Base-by-base conservation (phyloP, 2,113 vertebrate species). In the Spea bombifrons region DNA sequence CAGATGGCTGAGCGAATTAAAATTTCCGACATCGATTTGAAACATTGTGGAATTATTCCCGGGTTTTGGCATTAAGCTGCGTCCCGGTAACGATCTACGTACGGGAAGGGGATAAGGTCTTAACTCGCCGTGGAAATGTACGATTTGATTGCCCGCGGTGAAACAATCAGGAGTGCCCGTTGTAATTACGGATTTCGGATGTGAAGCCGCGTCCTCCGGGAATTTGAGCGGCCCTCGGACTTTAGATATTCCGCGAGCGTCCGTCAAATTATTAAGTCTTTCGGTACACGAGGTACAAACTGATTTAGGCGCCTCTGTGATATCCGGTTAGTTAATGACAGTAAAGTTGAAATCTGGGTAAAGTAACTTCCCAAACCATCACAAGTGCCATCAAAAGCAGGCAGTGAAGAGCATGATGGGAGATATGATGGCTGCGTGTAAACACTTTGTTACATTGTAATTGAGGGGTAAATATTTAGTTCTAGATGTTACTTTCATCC, bases 161-260 rank as follows among this genome's bases (percentile, higher is more conserved):
- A 67, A 64, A 80, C 71, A 73, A 73, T 80, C 77, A 59, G 63
- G 53, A 55, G 66, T 72, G 72, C 73, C 77, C 66, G 45, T 80
- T 67, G 63, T 66, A 80, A 80, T 80, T 80, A 80, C 59, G 52
- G 49, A 17, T 59, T 67, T 67, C 55, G 61, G 16, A 61, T 59
- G 71, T 80, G 71, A 80, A 73, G 67, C 66, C 71, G 7, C 49
- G 48, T 17, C 77, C 63, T n/a, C 10, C 15, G 77, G 63, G 77
- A 79, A 5, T 13, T 12, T 4, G 63, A 79, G 52, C 61, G 71
- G 61, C 10, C 13, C 47, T 6, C n/a, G 5, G 44, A 57, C 63
- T 67, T 73, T 79, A 73, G 66, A 73, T 55, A 67, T 44, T 55
- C 16, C 30, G 47, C 48, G 45, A 73, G n/a, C 50, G 59, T 55